phyloP scores from a whole-genome alignment of 2,113 vertebrate species.

The Salvelinus sp. region DNA sequence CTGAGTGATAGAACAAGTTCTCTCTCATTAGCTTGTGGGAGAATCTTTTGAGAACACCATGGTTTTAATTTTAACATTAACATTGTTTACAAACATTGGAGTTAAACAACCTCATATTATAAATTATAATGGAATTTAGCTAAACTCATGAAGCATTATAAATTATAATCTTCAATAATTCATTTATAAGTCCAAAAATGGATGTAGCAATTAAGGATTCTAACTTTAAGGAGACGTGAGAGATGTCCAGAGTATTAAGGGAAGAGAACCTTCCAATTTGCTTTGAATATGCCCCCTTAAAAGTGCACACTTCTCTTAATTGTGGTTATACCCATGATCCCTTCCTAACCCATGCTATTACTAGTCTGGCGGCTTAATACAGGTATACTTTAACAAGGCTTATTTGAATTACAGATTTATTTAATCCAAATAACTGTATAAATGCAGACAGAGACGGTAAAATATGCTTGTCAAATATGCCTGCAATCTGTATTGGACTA shows the following conservation, averaged over 20 bases:
- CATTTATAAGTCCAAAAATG: too few species aligned
- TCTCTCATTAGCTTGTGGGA: neutral
- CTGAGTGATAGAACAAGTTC: neutral
- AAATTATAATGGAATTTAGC: too few species aligned
- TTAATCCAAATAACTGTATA: neutral
- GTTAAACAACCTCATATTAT: too few species aligned
- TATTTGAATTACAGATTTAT: neutral
- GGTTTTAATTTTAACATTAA: too few species aligned
- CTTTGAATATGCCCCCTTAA: neutral
- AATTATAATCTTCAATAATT: too few species aligned
- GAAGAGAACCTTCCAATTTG: neutral
- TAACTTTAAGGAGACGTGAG: neutral
- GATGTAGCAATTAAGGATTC: too few species aligned
- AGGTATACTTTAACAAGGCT: neutral
- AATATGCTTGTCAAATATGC: neutral
- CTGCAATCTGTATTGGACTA: neutral
- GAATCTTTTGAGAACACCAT: neutral
- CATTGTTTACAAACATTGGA: too few species aligned
- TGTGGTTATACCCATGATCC: neutral
- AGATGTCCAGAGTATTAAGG: neutral
- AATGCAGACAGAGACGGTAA: neutral
- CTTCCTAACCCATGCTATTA: neutral
- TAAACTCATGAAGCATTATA: too few species aligned
- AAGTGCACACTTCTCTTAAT: neutral
- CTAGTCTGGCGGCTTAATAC: neutral